These are phyloP conservation scores for Desmodus rotundus DNA, from an alignment of 2,113 vertebrate species.

Conservation along the genomic window DNA sequence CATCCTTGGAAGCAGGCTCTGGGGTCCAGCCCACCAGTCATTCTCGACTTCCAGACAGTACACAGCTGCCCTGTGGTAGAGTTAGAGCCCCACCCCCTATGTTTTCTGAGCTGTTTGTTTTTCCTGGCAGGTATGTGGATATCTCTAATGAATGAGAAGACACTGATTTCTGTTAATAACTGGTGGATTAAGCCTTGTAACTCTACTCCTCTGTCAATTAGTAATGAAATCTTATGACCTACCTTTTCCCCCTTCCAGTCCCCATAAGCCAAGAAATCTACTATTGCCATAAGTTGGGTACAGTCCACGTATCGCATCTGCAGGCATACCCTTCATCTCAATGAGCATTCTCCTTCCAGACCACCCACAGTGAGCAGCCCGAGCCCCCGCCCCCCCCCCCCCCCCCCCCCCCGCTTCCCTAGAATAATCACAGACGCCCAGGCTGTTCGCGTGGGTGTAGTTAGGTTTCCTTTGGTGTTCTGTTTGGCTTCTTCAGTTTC, in stretches of 20 bases:
- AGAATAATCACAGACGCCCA: background rate
- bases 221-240: background rate
- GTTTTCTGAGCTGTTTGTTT: background rate
- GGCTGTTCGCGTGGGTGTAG: background rate
- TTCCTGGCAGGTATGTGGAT: background rate
- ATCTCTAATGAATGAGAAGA: background rate
- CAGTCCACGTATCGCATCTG: background rate
- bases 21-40: background rate
- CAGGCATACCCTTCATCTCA: background rate
- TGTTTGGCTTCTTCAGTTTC: constrained; percentile 27
- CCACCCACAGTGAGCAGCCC: background rate
- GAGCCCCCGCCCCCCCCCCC: too few relatives aligned
- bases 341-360: background rate
- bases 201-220: background rate
- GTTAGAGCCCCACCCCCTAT: background rate
- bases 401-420: too few relatives aligned
- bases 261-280: constrained; percentile 41
- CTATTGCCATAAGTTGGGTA: constrained; percentile 32
- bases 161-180: background rate
- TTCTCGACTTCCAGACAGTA: background rate
- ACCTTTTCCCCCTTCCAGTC: background rate
- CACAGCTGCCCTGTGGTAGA: background rate
- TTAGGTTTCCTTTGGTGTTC: background rate
- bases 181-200: background rate
- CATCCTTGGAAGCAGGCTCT: background rate